phyloP scores from a whole-genome alignment of 2,888 invertebrate genomes.

The Lochmaea crataegi region DNA sequence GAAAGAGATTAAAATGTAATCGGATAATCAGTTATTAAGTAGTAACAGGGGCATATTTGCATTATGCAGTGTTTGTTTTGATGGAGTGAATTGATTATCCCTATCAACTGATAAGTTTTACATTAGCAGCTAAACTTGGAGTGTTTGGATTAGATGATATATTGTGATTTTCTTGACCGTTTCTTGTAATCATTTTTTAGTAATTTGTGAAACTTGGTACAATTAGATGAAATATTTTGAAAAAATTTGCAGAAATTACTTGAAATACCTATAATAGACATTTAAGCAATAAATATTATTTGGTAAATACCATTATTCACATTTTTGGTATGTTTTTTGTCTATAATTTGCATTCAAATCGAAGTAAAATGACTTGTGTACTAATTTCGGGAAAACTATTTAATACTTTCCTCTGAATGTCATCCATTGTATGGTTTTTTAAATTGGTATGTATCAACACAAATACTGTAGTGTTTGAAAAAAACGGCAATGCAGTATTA shows the following conservation, averaged over 20 bases:
- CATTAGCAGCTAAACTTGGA: background rate
- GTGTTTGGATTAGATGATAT: background rate
- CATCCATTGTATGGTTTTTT: background rate
- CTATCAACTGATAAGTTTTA: background rate
- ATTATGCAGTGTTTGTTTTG: background rate
- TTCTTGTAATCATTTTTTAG: background rate
- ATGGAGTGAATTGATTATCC: background rate
- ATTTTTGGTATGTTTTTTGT: background rate
- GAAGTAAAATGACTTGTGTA: background rate
- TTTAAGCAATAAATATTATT: background rate
- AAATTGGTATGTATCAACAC: background rate
- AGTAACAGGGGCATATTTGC: background rate
- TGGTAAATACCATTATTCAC: background rate
- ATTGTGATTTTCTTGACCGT: background rate
- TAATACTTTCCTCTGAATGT: background rate
- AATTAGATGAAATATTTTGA: background rate
- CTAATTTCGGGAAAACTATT: background rate
- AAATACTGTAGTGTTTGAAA: background rate
- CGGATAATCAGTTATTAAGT: background rate
- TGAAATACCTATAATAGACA: background rate
- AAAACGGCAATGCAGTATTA: background rate
- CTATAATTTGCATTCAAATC: background rate
- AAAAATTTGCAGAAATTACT: background rate
- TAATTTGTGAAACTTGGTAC: background rate
- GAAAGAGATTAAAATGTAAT: slow-evolving; percentile 3